phyloP scores from a whole-genome alignment of 2,888 invertebrate species.

The Drosophila siamana region DNA sequence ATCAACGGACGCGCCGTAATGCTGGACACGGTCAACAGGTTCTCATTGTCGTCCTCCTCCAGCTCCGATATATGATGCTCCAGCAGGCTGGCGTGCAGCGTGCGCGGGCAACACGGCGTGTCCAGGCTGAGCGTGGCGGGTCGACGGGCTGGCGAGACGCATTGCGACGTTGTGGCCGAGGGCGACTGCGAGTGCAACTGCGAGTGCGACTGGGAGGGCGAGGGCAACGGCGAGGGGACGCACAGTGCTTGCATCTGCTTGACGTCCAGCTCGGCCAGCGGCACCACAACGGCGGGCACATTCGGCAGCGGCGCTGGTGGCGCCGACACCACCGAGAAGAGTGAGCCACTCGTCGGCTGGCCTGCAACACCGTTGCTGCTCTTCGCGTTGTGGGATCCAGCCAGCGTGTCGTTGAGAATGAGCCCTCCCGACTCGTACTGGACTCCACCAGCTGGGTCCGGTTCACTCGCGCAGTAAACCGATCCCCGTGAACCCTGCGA shows the following conservation, averaged over 20 bases:
- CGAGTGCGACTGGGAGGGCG: constrained; percentile 41
- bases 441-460: constrained; percentile 86
- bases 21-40: constrained; percentile 90
- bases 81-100: constrained; percentile 84
- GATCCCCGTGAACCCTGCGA: constrained; percentile 85
- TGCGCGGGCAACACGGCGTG: constrained; percentile 83
- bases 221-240: constrained; percentile 59
- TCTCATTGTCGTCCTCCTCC: constrained; percentile 90
- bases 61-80: constrained; percentile 86
- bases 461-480: constrained; percentile 86
- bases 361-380: constrained; percentile 70
- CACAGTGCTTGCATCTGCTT: constrained; percentile 80
- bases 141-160: constrained; percentile 83
- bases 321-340: constrained; percentile 90
- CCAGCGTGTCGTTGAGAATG: constrained; percentile 76
- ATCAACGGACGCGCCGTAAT: constrained; percentile 90
- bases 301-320: constrained; percentile 86
- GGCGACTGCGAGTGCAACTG: constrained; percentile 56
- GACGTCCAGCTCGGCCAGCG: constrained; percentile 85
- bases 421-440: constrained; percentile 86
- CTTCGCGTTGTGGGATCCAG: constrained; percentile 57
- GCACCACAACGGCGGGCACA: constrained; percentile 67
- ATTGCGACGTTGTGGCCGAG: constrained; percentile 39
- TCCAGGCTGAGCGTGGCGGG: constrained; percentile 86
- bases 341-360: constrained; percentile 86